A percentile compares a stretch with the other conserved stretches of the same genome.
phyloP scores from a whole-genome alignment of 92 coral and sea anemone species.

The Palythoa grandiflora region DNA sequence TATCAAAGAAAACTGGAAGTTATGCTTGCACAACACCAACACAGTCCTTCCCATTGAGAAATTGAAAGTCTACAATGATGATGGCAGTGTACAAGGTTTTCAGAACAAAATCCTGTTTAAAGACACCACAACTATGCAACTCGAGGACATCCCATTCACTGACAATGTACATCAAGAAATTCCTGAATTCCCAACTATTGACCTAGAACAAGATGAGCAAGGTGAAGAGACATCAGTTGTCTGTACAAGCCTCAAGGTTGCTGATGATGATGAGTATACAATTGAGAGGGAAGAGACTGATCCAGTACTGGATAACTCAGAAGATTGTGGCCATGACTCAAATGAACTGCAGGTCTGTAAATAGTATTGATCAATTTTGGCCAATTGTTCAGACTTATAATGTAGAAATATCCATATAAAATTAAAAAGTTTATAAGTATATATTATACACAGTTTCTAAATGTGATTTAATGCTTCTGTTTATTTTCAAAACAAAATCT shows the following conservation, averaged over 20 bases:
- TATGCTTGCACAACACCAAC: not conserved
- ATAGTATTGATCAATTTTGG: too few species aligned
- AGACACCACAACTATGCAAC: not conserved
- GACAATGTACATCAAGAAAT: not conserved
- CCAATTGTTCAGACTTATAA: too few species aligned
- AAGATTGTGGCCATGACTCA: not conserved
- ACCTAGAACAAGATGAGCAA: not conserved
- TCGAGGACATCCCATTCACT: slow-evolving; percentile 1
- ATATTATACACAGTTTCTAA: too few species aligned
- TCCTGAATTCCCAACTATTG: not conserved
- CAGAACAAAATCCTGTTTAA: not conserved
- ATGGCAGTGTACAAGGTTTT: not conserved
- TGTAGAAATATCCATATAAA: too few species aligned
- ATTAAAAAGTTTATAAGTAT: too few species aligned
- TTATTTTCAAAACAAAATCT: too few species aligned
- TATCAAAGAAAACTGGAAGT: not conserved
- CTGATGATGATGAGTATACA: slow-evolving; percentile 9
- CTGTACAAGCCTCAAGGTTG: slow-evolving; percentile 17
- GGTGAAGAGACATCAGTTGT: not conserved
- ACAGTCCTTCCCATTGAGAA: not conserved
- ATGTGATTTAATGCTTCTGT: too few species aligned
- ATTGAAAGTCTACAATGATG: not conserved
- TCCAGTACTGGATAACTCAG: not conserved
- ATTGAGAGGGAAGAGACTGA: slow-evolving; percentile 1
- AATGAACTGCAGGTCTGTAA: not conserved